These are phyloP conservation scores for Bombus pascuorum DNA, from an alignment of 1,140 invertebrate species.

Conservation along the genomic window DNA sequence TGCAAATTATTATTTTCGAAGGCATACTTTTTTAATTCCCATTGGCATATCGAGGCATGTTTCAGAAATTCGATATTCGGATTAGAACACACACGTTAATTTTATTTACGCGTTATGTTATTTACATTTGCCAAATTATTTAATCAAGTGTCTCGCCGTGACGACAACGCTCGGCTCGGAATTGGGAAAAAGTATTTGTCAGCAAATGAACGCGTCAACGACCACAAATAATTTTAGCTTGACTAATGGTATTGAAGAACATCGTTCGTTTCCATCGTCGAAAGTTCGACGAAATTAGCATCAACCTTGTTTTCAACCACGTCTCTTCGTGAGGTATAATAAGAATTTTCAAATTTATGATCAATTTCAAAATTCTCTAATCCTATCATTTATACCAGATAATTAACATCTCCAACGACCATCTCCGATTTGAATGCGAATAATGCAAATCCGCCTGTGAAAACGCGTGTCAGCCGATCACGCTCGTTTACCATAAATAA, in stretches of 20 bases:
- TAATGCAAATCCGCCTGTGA: background rate
- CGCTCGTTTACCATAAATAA: background rate
- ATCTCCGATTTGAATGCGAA: background rate
- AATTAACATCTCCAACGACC: background rate
- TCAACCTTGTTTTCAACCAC: background rate
- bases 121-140: constrained; percentile 61
- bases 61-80: constrained; percentile 48
- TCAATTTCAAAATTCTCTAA: background rate
- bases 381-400: background rate
- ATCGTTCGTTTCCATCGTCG: background rate
- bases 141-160: constrained; percentile 68
- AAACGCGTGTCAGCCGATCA: background rate
- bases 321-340: no score
- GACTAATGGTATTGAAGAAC: constrained; percentile 47
- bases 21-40: no score
- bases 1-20: background rate
- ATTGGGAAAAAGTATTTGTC: constrained; percentile 65
- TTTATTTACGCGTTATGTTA: constrained; percentile 65
- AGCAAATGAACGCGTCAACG: constrained; percentile 57
- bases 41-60: constrained; percentile 15
- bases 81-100: constrained; percentile 56
- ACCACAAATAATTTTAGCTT: constrained; percentile 61
- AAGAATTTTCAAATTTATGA: background rate
- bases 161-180: constrained; percentile 57
- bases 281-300: background rate